Conservation (phyloP, 1,140 invertebrate species). For the Protaetia brevitarsis region DNA sequence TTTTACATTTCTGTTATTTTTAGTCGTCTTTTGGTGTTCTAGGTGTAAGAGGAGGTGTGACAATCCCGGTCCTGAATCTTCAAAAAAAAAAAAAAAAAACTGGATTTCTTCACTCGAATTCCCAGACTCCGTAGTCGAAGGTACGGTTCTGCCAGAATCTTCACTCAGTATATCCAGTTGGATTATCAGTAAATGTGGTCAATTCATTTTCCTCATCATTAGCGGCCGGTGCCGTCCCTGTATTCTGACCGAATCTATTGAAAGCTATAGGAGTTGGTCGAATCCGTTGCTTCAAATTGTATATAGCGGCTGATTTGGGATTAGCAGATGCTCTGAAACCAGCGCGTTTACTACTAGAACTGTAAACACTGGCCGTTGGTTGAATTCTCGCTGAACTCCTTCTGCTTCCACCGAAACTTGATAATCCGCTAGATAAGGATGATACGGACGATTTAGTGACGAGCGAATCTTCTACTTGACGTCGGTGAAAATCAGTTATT, state of each 20-base stretch:
- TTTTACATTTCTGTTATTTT: conserved; percentile 42
- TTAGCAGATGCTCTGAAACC: conserved; percentile 1
- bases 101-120: conserved; percentile 64
- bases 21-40: conserved; percentile 56
- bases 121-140: conserved; percentile 56
- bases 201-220: conserved; percentile 56
- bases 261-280: conserved; percentile 54
- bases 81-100: no score
- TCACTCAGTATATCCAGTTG: conserved; percentile 48
- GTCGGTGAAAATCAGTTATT: conserved; percentile 48
- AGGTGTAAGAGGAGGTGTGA: conserved; percentile 48
- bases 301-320: background rate
- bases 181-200: conserved; percentile 57
- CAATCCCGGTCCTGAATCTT: conserved; percentile 60
- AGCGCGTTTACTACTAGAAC: conserved; percentile 10
- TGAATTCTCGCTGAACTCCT: conserved; percentile 44
- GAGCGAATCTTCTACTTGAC: conserved; percentile 51
- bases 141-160: conserved; percentile 50
- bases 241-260: conserved; percentile 15
- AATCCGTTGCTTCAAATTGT: conserved; percentile 47
- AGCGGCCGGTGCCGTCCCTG: background rate
- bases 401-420: conserved; percentile 34
- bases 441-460: conserved; percentile 45
- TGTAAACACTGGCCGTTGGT: conserved; percentile 40
- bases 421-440: conserved; percentile 43